These are phyloP conservation scores for Malurus alboscapulatus DNA, from an alignment of 2,113 vertebrate genomes.

Conservation along the genomic window DNA sequence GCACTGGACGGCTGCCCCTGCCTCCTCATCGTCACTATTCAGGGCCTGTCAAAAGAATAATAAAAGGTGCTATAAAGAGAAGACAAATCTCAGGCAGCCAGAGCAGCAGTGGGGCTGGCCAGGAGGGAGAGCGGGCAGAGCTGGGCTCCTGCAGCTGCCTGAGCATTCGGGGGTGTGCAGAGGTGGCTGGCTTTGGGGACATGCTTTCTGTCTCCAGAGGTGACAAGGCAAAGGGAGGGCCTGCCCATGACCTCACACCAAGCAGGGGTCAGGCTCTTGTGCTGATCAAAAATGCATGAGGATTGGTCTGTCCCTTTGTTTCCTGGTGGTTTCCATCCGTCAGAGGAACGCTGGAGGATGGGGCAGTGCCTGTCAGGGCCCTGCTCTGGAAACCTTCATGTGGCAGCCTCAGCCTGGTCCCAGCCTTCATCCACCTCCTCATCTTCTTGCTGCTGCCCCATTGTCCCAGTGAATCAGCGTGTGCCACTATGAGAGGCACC, in stretches of 20 bases:
- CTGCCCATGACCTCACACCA: not conserved
- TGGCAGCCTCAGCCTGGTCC: not conserved
- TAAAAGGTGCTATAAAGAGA: conserved; percentile 52
- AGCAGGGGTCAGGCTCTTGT: not conserved
- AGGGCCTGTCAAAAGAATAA: conserved; percentile 47
- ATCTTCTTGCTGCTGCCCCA: not conserved
- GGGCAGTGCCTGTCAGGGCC: not conserved
- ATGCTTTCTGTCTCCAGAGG: conserved; percentile 20
- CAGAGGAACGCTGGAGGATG: not conserved
- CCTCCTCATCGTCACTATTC: conserved; percentile 43
- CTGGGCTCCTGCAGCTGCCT: not conserved
- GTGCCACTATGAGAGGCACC: not conserved
- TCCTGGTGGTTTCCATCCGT: not conserved
- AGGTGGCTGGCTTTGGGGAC: not conserved
- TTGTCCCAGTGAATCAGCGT: fast-evolving
- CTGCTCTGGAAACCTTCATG: not conserved
- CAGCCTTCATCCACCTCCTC: not conserved
- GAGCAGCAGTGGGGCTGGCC: not conserved
- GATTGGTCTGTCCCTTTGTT: not conserved
- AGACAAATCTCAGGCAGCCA: conserved; percentile 23
- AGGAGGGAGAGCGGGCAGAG: not conserved
- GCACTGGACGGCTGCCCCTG: not conserved
- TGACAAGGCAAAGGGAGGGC: not conserved
- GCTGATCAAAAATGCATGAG: conserved; percentile 18
- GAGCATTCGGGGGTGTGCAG: not conserved